phyloP scores from a whole-genome alignment of 2,113 vertebrate species.

The Patagioenas fasciata region DNA sequence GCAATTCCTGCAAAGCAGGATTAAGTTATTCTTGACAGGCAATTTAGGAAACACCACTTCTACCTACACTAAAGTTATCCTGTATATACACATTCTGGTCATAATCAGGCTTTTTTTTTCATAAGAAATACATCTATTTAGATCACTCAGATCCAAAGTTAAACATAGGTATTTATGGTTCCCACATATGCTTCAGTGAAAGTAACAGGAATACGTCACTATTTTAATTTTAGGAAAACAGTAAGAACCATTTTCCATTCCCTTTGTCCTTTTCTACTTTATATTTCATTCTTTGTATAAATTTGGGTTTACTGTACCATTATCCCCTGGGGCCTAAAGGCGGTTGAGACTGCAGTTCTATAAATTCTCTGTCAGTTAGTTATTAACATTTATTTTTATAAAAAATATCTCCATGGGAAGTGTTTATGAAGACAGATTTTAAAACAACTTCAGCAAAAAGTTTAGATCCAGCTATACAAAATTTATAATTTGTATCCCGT shows the following conservation, averaged over 20 bases:
- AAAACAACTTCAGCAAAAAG: slow-evolving; percentile 47
- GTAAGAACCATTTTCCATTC: neutral
- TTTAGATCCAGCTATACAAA: slow-evolving; percentile 18
- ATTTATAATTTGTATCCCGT: slow-evolving; percentile 22
- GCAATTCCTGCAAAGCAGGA: neutral
- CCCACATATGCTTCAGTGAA: neutral
- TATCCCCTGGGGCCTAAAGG: neutral
- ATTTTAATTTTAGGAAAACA: neutral
- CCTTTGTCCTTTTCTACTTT: neutral
- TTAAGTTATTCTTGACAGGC: slow-evolving; percentile 29
- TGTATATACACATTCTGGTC: neutral
- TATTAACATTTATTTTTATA: slow-evolving; percentile 54
- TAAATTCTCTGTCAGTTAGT: slow-evolving; percentile 51
- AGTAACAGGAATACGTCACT: neutral
- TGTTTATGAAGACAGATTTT: slow-evolving; percentile 58
- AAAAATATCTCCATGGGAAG: slow-evolving; percentile 33
- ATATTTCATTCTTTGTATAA: slow-evolving; percentile 4
- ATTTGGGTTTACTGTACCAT: neutral
- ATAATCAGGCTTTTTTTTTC: neutral
- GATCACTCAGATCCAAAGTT: neutral
- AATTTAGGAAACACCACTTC: neutral
- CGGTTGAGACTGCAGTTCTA: neutral
- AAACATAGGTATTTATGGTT: neutral
- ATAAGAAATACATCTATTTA: neutral
- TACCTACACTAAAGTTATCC: neutral